Percentiles rank a stretch among this genome's conserved stretches.
phyloP scores from a whole-genome alignment of 1,140 invertebrate species.

The Bombus cullumanus region DNA sequence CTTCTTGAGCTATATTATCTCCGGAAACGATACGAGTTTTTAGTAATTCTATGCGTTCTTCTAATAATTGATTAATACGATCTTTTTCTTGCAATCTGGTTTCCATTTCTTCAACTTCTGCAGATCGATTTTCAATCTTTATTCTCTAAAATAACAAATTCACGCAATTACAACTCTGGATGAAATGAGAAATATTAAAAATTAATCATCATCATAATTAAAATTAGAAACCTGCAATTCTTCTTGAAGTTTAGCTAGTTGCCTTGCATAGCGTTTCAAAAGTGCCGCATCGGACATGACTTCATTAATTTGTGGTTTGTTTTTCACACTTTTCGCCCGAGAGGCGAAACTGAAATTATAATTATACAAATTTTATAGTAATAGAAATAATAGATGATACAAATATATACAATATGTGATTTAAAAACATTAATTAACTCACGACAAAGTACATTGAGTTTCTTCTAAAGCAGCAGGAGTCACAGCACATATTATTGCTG shows the following conservation, averaged over 20 bases:
- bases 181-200: not conserved
- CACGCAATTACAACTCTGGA: not conserved
- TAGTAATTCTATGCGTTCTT: slow-evolving; percentile 49
- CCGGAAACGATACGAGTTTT: slow-evolving; percentile 60
- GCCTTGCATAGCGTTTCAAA: slow-evolving; percentile 84
- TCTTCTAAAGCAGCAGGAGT: slow-evolving; percentile 89
- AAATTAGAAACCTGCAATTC: slow-evolving; percentile 77
- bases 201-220: slow-evolving; percentile 17
- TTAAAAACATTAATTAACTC: slow-evolving; percentile 45
- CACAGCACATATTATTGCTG: slow-evolving; percentile 92
- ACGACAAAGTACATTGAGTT: slow-evolving; percentile 88
- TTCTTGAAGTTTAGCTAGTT: slow-evolving; percentile 80
- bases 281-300: slow-evolving; percentile 86
- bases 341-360: slow-evolving; percentile 84
- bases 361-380: slow-evolving; percentile 20
- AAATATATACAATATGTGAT: not conserved
- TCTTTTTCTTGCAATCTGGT: slow-evolving; percentile 58
- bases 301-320: slow-evolving; percentile 89
- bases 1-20: not conserved
- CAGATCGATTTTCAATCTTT: slow-evolving; percentile 32
- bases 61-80: slow-evolving; percentile 43
- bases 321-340: slow-evolving; percentile 87
- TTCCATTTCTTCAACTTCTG: slow-evolving; percentile 57
- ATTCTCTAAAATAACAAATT: slow-evolving; percentile 30
- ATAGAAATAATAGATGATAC: not conserved